A percentile compares a stretch with the other conserved stretches of the same genome.
These are phyloP conservation scores for Hermodice carunculata DNA, from an alignment of 2,888 invertebrate genomes.

Conservation along the genomic window DNA sequence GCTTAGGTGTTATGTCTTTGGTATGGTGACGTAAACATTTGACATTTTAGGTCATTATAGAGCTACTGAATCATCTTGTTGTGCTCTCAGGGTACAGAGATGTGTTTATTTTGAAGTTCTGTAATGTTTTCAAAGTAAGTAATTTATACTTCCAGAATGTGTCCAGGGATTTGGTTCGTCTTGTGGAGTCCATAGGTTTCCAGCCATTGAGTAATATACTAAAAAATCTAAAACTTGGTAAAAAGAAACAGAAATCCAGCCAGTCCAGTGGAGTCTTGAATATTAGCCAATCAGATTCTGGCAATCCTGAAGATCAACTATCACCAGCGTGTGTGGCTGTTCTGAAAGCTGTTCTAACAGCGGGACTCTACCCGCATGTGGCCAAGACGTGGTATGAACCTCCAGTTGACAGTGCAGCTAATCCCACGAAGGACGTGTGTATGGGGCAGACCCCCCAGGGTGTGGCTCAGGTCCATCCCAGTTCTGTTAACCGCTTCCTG, in stretches of 20 bases:
- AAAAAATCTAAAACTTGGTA: too few species aligned
- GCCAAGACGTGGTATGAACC: conserved; percentile 42
- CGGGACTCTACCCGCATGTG: conserved; percentile 47
- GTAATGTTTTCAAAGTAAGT: too few species aligned
- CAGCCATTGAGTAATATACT: neutral
- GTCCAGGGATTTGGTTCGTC: conserved; percentile 55
- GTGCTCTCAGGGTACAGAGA: too few species aligned
- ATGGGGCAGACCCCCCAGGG: conserved; percentile 60
- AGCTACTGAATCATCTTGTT: too few species aligned
- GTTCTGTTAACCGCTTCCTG: conserved; percentile 61
- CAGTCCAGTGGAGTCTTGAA: too few species aligned
- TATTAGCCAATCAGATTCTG: neutral
- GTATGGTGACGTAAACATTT: too few species aligned
- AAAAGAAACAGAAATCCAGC: too few species aligned
- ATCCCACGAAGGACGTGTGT: conserved; percentile 49
- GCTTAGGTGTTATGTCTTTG: too few species aligned
- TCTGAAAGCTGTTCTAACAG: conserved; percentile 53
- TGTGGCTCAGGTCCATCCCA: conserved; percentile 57
- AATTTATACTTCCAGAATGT: conserved; percentile 54
- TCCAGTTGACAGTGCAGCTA: conserved; percentile 50
- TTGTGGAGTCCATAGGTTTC: conserved; percentile 59
- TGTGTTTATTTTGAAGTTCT: too few species aligned
- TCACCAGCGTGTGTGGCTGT: conserved; percentile 48
- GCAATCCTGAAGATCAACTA: conserved; percentile 45
- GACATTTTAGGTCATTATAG: too few species aligned